These are phyloP conservation scores for Cerceris rybyensis DNA, from an alignment of 2,888 invertebrate species.

Conservation along the genomic window DNA sequence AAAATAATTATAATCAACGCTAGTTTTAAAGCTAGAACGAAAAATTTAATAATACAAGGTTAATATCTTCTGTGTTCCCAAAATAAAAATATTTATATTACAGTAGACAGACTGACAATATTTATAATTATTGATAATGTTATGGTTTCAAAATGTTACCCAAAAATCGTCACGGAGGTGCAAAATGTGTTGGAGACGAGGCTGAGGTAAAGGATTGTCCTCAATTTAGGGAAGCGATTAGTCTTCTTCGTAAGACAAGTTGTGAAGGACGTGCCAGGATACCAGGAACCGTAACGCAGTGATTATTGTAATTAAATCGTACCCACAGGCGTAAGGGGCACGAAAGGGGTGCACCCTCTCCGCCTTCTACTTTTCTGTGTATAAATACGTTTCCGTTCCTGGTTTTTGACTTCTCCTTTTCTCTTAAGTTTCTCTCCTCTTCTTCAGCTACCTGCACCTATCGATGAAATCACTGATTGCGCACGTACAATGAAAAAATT, in stretches of 20 bases:
- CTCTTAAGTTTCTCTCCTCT: constrained; percentile 31
- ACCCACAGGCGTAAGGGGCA: constrained; percentile 62
- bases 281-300: constrained; percentile 73
- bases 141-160: background rate
- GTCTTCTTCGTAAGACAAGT: constrained; percentile 70
- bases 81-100: too few species aligned
- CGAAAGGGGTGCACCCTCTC: constrained; percentile 42
- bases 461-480: constrained; percentile 11
- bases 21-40: too few species aligned
- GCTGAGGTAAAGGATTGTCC: constrained; percentile 37
- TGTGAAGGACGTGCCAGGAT: constrained; percentile 67
- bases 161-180: background rate
- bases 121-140: background rate
- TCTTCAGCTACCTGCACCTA: constrained; percentile 71
- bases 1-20: too few species aligned
- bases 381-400: constrained; percentile 36
- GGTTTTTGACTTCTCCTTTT: background rate
- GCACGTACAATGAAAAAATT: too few species aligned
- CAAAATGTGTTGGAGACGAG: constrained; percentile 17
- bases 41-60: too few species aligned
- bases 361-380: constrained; percentile 33
- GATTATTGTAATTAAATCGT: constrained; percentile 81
- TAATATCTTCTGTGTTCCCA: too few species aligned
- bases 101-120: too few species aligned
- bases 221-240: constrained; percentile 76